phyloP scores from a whole-genome alignment of 2,113 vertebrate species.

The Tor tambroides region DNA sequence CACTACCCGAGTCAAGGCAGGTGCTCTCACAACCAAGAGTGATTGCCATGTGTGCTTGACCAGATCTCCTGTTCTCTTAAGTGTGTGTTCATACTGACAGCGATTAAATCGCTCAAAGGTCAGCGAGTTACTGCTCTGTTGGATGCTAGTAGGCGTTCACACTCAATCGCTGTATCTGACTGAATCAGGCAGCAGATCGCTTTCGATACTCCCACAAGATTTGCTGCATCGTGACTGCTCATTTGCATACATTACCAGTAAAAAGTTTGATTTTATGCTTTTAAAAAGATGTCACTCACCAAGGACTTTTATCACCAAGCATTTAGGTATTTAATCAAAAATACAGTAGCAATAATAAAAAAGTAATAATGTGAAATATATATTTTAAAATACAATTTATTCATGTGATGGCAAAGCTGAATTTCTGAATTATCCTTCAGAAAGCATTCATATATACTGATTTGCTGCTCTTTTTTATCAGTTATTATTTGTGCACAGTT shows the following conservation, averaged over 20 bases:
- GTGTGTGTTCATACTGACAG: slow-evolving; percentile 17
- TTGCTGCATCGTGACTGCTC: neutral
- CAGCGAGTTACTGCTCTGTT: neutral
- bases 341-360: neutral
- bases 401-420: neutral
- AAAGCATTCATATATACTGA: neutral
- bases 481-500: too few species aligned
- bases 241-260: neutral
- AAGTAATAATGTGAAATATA: neutral
- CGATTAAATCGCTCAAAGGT: neutral
- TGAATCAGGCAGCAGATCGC: too few species aligned
- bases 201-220: neutral
- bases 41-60: slow-evolving; percentile 3
- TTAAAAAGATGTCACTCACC: neutral
- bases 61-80: neutral
- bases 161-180: neutral
- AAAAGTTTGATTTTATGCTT: neutral
- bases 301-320: neutral
- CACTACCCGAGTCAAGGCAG: neutral
- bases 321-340: neutral
- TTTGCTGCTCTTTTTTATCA: too few species aligned
- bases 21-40: neutral
- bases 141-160: neutral
- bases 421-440: neutral
- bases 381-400: neutral